Percentiles rank a stretch among this genome's conserved stretches.
These are phyloP conservation scores for Theocolax elegans DNA, from an alignment of 1,140 invertebrate species.

Conservation along the genomic window DNA sequence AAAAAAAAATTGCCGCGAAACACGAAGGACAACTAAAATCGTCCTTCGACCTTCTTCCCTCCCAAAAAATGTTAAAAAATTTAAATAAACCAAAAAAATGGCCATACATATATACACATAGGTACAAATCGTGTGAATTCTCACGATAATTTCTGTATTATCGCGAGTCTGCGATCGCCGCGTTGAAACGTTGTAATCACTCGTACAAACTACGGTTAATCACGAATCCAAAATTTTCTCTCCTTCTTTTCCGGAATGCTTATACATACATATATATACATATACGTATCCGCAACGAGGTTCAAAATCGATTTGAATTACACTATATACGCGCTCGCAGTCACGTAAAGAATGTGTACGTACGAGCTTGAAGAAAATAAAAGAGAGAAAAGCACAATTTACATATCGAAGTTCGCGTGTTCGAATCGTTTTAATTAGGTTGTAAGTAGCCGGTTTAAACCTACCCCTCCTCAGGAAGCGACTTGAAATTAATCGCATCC, in stretches of 20 bases:
- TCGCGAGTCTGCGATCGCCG: too few relatives aligned
- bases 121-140: neutral
- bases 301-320: slow-evolving; percentile 16
- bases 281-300: too few relatives aligned
- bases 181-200: slow-evolving; percentile 6
- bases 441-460: slow-evolving; percentile 32
- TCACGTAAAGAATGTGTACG: slow-evolving; percentile 27
- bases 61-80: too few relatives aligned
- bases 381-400: too few relatives aligned
- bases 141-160: neutral
- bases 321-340: too few relatives aligned
- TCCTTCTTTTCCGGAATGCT: neutral
- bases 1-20: too few relatives aligned
- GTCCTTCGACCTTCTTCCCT: too few relatives aligned
- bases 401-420: slow-evolving; percentile 30
- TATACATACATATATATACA: too few relatives aligned
- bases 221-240: neutral
- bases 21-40: too few relatives aligned
- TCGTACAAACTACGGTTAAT: slow-evolving; percentile 1
- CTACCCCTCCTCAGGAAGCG: slow-evolving; percentile 25
- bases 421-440: slow-evolving; percentile 42
- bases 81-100: too few relatives aligned
- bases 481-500: slow-evolving; percentile 44
- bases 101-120: neutral
- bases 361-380: too few relatives aligned